Conservation (phyloP, 2,113 vertebrate species). For the Cercopithecus mona region DNA sequence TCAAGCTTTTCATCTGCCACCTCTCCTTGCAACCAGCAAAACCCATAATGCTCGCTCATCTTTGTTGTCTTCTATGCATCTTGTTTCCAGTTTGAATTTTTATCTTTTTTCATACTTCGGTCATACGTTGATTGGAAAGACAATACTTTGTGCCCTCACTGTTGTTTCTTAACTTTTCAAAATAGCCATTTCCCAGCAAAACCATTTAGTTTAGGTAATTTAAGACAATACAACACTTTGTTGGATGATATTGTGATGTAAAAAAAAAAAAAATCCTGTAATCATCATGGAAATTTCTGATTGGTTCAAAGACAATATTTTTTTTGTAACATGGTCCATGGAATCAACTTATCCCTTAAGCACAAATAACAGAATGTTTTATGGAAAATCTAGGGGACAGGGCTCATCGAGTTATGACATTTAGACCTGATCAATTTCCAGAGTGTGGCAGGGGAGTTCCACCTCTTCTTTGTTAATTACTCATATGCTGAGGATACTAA, state of each 20-base stretch:
- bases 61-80: neutral
- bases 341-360: neutral
- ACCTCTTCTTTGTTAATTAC: neutral
- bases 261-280: neutral
- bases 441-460: neutral
- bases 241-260: neutral
- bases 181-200: neutral
- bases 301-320: neutral
- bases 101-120: neutral
- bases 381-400: neutral
- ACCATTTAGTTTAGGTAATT: neutral
- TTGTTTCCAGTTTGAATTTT: neutral
- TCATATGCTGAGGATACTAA: neutral
- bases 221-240: neutral
- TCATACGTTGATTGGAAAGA: neutral
- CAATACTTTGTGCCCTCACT: neutral
- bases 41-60: fast-evolving
- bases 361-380: neutral
- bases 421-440: neutral
- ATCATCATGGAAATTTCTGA: neutral
- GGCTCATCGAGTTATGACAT: neutral
- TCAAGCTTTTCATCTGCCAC: neutral
- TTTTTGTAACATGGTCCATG: neutral
- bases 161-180: neutral
- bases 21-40: neutral